phyloP scores from a whole-genome alignment of 2,888 invertebrate genomes.

The Polydrusus cervinus region DNA sequence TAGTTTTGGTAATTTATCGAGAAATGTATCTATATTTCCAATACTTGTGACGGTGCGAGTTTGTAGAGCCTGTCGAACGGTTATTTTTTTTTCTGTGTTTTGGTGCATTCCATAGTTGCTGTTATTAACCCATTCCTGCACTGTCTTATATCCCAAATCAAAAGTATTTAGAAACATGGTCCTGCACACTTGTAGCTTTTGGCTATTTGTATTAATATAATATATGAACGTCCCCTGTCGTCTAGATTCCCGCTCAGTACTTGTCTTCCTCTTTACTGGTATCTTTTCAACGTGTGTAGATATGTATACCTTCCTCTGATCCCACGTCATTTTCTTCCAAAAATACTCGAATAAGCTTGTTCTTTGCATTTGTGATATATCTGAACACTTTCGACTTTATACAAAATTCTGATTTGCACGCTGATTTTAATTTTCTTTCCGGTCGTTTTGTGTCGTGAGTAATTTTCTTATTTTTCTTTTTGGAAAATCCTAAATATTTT shows the following conservation, averaged over 20 bases:
- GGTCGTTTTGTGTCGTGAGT: not conserved
- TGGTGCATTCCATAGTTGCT: not conserved
- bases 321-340: not conserved
- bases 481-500: not conserved
- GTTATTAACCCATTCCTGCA: constrained; percentile 35
- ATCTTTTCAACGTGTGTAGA: not conserved
- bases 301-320: not conserved
- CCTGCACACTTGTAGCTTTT: not conserved
- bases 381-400: not conserved
- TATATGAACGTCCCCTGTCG: not conserved
- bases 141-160: constrained; percentile 25
- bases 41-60: not conserved
- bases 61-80: not conserved
- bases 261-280: not conserved
- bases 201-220: not conserved
- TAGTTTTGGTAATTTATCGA: constrained; percentile 55
- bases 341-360: not conserved
- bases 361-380: not conserved
- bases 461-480: not conserved
- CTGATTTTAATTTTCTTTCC: not conserved
- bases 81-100: not conserved
- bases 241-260: not conserved
- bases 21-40: constrained; percentile 36
- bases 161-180: not conserved
- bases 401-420: not conserved